Evolutionary conservation across 2,797 vertebrate genomes (phyloP), one percentile per base, ranked within the genome.

Genomic region (Anguilla megastoma): DNA sequence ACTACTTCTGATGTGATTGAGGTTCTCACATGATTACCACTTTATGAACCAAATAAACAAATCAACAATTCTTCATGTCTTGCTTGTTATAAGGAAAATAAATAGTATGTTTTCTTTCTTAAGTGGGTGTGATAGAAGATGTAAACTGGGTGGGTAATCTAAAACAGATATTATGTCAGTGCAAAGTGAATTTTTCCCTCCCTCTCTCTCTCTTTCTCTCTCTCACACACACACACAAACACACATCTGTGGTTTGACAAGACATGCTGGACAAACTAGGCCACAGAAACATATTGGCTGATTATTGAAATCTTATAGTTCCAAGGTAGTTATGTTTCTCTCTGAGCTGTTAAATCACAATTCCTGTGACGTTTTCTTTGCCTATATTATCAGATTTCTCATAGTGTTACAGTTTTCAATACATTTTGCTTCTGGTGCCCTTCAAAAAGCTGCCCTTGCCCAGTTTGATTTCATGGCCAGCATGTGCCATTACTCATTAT

Each of bases 91-190:
- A 88, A 50, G 87, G 85, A 87, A 92, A 93, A 93, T 90, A 90
- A 93, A 92, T 95, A 90, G 41, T 52, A 90, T 93, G 16, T 79
- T 79, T 94, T 93, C 89, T 93, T 84, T 92, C 83, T 92, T 91
- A 91, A 93, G 92, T 92, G 92, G 91, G 92, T 91, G 92, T 92
- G 91, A 92, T 92, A 86, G 91, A 92, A 90, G 92, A 94, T 93
- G 91, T 90, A 90, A 92, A 93, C 89, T 93, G 93, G 89, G 92
- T 88, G 91, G 92, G 93, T 90, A 90, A 92, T 88, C 91, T 84
- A 86, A 92, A 92, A 90, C 91, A 92, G 88, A 58, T 87, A 71
- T 91, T 92, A 90, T 88, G 90, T 93, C 91, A 92, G 87, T 85
- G 76, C 80, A 48, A 87, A 89, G 82, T 87, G 86, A 86, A 88